Evolutionary conservation across 1,140 invertebrate genomes (phyloP), one percentile per base, ranked within the genome.

Genomic region (Cylas formicarius): DNA sequence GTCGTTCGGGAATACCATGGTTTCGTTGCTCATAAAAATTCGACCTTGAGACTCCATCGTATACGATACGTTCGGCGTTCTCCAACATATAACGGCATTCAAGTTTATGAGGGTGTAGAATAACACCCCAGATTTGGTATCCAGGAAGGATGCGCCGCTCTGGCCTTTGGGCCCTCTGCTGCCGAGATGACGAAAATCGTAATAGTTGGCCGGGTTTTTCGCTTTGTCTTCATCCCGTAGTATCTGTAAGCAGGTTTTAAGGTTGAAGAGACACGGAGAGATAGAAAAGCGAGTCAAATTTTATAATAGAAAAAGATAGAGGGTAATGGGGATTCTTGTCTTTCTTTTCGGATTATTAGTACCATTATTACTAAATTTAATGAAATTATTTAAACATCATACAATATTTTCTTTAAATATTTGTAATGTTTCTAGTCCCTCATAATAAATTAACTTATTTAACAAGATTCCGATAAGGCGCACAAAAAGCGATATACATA

Each of bases 21-120:
- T 81, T 1, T 71, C 71, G 36, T 83, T 76, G 62, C 80, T 78
- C 70, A 76, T 78, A 37, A 76, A 84, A 28, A 86, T 74, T 21
- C 80, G 65, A 13, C 77, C 79, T 56, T 84, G 81, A 14, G 80
- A 75, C 41, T 75, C 73, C 55, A 78, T 74, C 2, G 59, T 71
- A 44, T 82, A 84, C 1, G 69, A 70, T 4, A 74, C 76, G 39
- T 72, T 77, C 1, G 74, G 75, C 0, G 81, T 82, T 39, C 74
- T 79, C 84, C 84, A 88, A 52, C 84, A 88, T 2, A 79, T 82
- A 0, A 88, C 72, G 2, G 82, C 78, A 54, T 87, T 84, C 11
- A 82, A 61, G 61, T 86, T 85, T 0, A 84, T 72, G 28, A 86
- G 66, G 2, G 81, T 76, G 60, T 86, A 88, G 59, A 88, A 83